These are phyloP conservation scores for Tanytarsus gracilentus DNA, from an alignment of 2,888 invertebrate species.

Conservation along the genomic window DNA sequence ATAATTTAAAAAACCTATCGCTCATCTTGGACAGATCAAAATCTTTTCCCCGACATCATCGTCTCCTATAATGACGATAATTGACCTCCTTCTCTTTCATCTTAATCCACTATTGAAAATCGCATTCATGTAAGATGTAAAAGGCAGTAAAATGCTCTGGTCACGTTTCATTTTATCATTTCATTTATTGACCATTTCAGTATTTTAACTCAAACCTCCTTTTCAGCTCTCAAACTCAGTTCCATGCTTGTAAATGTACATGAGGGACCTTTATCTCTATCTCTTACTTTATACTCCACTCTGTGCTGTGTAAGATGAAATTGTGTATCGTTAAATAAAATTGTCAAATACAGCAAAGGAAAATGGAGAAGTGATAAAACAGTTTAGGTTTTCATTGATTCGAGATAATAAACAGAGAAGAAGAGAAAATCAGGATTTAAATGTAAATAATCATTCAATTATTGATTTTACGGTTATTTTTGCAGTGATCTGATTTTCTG, in stretches of 20 bases:
- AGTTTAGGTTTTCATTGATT: neutral
- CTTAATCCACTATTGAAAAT: neutral
- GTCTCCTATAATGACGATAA: no score
- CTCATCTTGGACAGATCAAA: no score
- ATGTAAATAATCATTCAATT: constrained; percentile 13
- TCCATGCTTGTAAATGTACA: neutral
- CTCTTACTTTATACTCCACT: no score
- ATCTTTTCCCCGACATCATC: no score
- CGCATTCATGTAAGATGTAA: neutral
- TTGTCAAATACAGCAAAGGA: neutral
- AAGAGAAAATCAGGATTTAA: neutral
- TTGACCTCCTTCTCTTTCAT: neutral
- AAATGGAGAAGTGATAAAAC: neutral
- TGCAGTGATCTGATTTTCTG: constrained; percentile 8
- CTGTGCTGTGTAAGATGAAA: no score
- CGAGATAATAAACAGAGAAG: neutral
- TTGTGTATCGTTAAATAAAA: constrained; percentile 9
- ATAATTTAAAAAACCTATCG: no score
- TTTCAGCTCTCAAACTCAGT: neutral
- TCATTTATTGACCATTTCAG: constrained; percentile 24
- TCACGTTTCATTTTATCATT: constrained; percentile 23
- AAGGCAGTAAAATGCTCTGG: constrained; percentile 24
- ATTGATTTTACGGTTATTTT: constrained; percentile 5
- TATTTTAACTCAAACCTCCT: neutral
- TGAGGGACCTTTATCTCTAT: constrained; percentile 9